A percentile compares a stretch with the other conserved stretches of the same genome.
Evolutionary conservation across 2,113 vertebrate genomes (phyloP).

Genomic region (Xenus cinereus): DNA sequence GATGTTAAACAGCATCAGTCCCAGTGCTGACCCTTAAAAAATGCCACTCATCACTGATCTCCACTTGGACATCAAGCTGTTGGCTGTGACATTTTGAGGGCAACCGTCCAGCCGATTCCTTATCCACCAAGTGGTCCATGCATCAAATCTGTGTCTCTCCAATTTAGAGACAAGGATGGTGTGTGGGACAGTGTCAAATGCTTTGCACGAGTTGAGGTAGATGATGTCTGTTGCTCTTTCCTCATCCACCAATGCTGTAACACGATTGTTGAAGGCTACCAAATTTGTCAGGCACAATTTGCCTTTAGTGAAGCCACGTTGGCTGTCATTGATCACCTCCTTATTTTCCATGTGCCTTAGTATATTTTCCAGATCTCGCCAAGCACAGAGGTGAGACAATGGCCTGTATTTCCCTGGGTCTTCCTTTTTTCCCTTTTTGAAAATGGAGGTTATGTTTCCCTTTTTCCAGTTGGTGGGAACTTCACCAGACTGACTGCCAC

Average conservation of each 20-base stretch:
- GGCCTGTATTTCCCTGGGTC: neutral
- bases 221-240: neutral
- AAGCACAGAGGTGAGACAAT: neutral
- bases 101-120: neutral
- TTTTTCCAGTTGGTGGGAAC: neutral
- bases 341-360: neutral
- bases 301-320: neutral
- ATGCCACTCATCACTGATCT: neutral
- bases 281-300: neutral
- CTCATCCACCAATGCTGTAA: neutral
- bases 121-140: neutral
- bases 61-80: neutral
- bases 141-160: neutral
- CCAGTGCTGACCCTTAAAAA: neutral
- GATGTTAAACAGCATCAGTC: neutral
- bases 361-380: neutral
- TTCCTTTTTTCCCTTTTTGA: neutral
- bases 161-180: neutral
- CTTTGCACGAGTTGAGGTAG: neutral
- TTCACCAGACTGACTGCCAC: neutral
- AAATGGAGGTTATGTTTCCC: neutral
- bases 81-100: neutral
- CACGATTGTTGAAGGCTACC: neutral
- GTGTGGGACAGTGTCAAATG: neutral
- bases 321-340: neutral